phyloP scores from a whole-genome alignment of 2,888 invertebrate species.

The Camponotus fellah region DNA sequence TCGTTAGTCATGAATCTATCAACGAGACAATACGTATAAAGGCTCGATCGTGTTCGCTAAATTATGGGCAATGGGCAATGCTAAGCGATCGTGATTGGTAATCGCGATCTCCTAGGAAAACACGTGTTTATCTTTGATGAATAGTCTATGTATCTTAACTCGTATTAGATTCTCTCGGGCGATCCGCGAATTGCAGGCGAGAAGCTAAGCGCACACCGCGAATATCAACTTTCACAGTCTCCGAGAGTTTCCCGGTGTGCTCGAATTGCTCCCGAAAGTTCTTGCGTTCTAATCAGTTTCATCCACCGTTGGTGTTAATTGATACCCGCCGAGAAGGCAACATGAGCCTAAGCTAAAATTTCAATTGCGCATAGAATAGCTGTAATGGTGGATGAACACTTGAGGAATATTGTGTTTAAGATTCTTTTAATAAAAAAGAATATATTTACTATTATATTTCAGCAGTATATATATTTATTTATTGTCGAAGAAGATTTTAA shows the following conservation, averaged over 20 bases:
- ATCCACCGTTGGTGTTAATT: constrained; percentile 41
- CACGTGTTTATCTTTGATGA: constrained; percentile 38
- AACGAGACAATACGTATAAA: constrained; percentile 31
- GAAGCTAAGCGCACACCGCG: constrained; percentile 10
- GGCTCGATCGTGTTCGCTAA: not conserved
- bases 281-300: constrained; percentile 37
- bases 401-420: not conserved
- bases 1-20: constrained; percentile 38
- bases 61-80: not conserved
- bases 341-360: constrained; percentile 36
- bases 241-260: constrained; percentile 8
- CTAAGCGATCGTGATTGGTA: constrained; percentile 29
- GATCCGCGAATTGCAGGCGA: not conserved
- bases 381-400: not conserved
- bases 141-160: not conserved
- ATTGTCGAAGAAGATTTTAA: not conserved
- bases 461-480: not conserved
- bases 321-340: constrained; percentile 31
- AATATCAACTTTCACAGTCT: constrained; percentile 42
- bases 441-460: not conserved
- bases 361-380: constrained; percentile 7
- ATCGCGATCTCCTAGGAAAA: constrained; percentile 31
- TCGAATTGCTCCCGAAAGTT: constrained; percentile 39
- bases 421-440: not conserved
- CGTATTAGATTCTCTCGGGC: constrained; percentile 6